Conservation (phyloP, 2,797 vertebrate species). For the Chaetodon trifasciatus region DNA sequence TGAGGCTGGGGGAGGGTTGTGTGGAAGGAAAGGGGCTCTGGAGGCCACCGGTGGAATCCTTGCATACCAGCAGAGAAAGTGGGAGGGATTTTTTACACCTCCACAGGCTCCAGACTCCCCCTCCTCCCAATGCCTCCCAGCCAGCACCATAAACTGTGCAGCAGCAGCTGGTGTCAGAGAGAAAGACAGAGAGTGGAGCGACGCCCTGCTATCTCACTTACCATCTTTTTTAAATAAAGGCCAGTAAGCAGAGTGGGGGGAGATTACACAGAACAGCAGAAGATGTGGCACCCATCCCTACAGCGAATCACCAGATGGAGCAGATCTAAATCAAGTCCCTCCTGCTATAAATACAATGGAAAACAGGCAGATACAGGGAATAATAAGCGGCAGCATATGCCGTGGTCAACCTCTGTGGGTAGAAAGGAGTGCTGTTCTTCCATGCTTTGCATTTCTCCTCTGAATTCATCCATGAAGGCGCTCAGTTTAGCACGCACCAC, state of each 20-base stretch:
- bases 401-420: slow-evolving; percentile 75
- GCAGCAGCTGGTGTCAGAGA: slow-evolving; percentile 75
- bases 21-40: slow-evolving; percentile 58
- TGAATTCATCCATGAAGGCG: slow-evolving; percentile 78
- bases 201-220: slow-evolving; percentile 69
- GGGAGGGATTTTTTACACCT: slow-evolving; percentile 71
- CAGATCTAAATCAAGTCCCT: slow-evolving; percentile 80
- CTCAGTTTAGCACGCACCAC: slow-evolving; percentile 73
- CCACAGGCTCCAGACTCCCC: slow-evolving; percentile 35
- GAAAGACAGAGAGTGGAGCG: slow-evolving; percentile 55
- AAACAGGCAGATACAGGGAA: slow-evolving; percentile 70
- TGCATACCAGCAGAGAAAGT: slow-evolving; percentile 76
- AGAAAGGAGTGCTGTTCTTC: slow-evolving; percentile 62
- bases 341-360: slow-evolving; percentile 82
- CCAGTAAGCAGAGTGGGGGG: slow-evolving; percentile 52
- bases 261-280: slow-evolving; percentile 47
- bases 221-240: slow-evolving; percentile 79
- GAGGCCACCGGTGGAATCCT: slow-evolving; percentile 74
- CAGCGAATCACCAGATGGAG: slow-evolving; percentile 80
- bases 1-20: slow-evolving; percentile 61
- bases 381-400: slow-evolving; percentile 75
- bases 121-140: slow-evolving; percentile 42
- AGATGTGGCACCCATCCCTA: slow-evolving; percentile 68
- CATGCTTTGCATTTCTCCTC: slow-evolving; percentile 77
- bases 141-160: slow-evolving; percentile 73